phyloP scores from a whole-genome alignment of 2,888 invertebrate genomes.

The Acleris emargana region DNA sequence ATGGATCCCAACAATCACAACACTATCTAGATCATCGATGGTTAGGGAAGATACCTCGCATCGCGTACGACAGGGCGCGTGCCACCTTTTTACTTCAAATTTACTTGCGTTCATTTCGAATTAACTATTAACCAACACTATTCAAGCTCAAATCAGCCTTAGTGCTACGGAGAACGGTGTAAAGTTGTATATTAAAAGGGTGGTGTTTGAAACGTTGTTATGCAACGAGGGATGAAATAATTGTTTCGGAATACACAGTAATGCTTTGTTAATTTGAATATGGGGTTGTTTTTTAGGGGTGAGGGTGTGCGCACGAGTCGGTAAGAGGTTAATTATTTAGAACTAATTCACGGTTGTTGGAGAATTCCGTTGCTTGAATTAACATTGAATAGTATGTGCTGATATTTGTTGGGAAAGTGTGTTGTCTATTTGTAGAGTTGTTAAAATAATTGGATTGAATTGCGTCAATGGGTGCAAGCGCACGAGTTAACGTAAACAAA shows the following conservation, averaged over 20 bases:
- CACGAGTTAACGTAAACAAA: background rate
- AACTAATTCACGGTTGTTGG: constrained; percentile 72
- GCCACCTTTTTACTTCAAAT: constrained; percentile 80
- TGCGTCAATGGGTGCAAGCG: background rate
- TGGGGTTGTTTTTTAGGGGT: constrained; percentile 56
- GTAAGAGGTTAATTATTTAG: constrained; percentile 79
- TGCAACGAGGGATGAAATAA: constrained; percentile 64
- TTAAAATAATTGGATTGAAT: constrained; percentile 1
- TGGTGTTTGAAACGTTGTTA: constrained; percentile 48
- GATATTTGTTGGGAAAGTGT: constrained; percentile 2
- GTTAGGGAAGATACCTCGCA: constrained; percentile 74
- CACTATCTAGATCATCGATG: constrained; percentile 69
- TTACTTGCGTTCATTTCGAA: constrained; percentile 66
- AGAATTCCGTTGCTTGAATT: constrained; percentile 66
- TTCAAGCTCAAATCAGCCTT: constrained; percentile 41
- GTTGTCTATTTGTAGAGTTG: background rate
- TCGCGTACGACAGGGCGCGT: constrained; percentile 75
- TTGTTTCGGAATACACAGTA: constrained; percentile 74
- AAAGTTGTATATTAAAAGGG: constrained; percentile 23
- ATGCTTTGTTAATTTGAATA: constrained; percentile 83
- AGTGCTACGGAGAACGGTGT: background rate
- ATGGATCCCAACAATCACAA: constrained; percentile 37
- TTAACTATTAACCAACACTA: constrained; percentile 43
- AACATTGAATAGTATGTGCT: constrained; percentile 44
- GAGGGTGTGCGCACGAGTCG: constrained; percentile 78